Percentiles rank a stretch among this genome's conserved stretches.
phyloP scores from a whole-genome alignment of 2,888 invertebrate species.

The Aleiodes leptofemur region DNA sequence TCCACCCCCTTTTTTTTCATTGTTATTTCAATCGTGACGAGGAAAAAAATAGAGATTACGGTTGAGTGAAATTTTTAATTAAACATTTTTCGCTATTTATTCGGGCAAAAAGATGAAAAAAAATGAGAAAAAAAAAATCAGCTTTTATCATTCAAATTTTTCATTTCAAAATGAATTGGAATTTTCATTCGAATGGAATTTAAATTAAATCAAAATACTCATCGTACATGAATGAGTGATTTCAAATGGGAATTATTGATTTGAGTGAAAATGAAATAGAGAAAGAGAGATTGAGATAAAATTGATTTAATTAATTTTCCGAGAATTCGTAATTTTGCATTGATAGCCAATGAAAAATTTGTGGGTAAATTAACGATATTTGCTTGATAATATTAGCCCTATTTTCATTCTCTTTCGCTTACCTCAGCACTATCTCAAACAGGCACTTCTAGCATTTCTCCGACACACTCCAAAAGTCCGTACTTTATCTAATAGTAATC shows the following conservation, averaged over 20 bases:
- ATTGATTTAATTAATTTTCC: too few species aligned
- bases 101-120: too few species aligned
- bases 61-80: conserved; percentile 11
- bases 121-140: too few species aligned
- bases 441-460: conserved; percentile 26
- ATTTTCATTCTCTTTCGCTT: conserved; percentile 33
- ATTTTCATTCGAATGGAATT: not conserved
- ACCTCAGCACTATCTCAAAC: conserved; percentile 10
- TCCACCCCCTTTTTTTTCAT: too few species aligned
- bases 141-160: not conserved
- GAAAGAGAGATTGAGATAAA: too few species aligned
- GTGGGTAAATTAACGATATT: too few species aligned
- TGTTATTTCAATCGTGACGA: not conserved
- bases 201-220: too few species aligned
- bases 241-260: too few species aligned
- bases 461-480: conserved; percentile 38
- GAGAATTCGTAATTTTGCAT: too few species aligned
- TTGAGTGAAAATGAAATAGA: too few species aligned
- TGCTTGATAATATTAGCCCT: conserved; percentile 42
- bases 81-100: not conserved
- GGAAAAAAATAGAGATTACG: not conserved
- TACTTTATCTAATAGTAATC: conserved; percentile 45
- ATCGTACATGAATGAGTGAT: too few species aligned
- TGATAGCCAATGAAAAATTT: too few species aligned
- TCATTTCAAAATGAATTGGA: not conserved